These are phyloP conservation scores for Cheilosia impressa DNA, from an alignment of 2,888 invertebrate genomes.

Conservation along the genomic window DNA sequence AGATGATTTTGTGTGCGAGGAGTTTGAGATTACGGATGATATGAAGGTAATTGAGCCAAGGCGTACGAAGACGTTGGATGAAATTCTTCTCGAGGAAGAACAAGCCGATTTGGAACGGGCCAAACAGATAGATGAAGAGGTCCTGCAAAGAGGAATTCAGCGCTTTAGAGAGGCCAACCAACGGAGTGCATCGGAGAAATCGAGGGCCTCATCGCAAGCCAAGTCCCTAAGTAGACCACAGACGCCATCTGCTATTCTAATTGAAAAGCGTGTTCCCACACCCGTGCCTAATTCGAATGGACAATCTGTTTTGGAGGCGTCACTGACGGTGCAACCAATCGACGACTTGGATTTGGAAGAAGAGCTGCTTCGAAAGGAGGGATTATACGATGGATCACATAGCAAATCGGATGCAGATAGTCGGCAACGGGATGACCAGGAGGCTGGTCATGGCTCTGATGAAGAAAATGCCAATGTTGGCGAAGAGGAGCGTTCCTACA, in stretches of 20 bases:
- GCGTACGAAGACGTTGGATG: constrained; percentile 81
- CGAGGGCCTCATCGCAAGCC: constrained; percentile 85
- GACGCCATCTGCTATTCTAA: constrained; percentile 87
- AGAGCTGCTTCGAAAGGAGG: constrained; percentile 77
- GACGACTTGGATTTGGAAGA: constrained; percentile 84
- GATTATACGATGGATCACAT: constrained; percentile 63
- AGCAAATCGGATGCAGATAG: constrained; percentile 75
- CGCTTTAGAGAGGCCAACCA: constrained; percentile 85
- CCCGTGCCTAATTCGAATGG: constrained; percentile 86
- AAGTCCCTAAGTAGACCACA: constrained; percentile 85
- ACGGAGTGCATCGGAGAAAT: constrained; percentile 86
- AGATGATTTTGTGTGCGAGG: constrained; percentile 89
- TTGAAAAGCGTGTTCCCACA: constrained; percentile 86
- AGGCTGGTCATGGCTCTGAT: constrained; percentile 48
- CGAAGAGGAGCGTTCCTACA: constrained; percentile 79
- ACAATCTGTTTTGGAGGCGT: constrained; percentile 87
- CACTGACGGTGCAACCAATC: constrained; percentile 87
- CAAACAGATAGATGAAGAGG: constrained; percentile 85
- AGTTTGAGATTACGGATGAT: constrained; percentile 83
- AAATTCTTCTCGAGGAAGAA: constrained; percentile 81
- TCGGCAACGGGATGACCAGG: constrained; percentile 76
- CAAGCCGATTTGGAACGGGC: constrained; percentile 78
- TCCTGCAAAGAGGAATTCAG: constrained; percentile 84
- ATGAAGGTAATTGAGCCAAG: constrained; percentile 83
- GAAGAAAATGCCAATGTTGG: constrained; percentile 72